These are phyloP conservation scores for Macrocentrus cingulum DNA, from an alignment of 1,140 invertebrate genomes.

Conservation along the genomic window DNA sequence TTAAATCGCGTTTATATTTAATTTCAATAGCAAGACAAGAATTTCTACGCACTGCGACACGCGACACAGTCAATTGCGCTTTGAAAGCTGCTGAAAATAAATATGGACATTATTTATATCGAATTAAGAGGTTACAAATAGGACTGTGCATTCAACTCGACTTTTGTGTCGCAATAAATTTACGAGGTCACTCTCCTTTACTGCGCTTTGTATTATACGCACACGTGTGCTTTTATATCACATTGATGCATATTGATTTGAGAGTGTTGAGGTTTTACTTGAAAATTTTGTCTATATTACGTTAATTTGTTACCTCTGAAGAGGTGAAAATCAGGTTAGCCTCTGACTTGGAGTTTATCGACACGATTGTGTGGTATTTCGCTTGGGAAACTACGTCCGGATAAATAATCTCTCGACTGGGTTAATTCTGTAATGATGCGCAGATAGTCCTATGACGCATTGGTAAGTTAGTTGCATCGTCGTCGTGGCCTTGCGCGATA, in stretches of 20 bases:
- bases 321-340: no score
- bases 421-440: not conserved
- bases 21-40: slow-evolving; percentile 6
- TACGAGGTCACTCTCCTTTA: slow-evolving; percentile 22
- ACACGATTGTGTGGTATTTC: no score
- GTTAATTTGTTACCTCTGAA: no score
- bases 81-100: not conserved
- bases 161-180: slow-evolving; percentile 20
- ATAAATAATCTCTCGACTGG: not conserved
- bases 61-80: not conserved
- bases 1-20: no score
- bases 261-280: no score
- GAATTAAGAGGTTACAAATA: not conserved
- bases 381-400: not conserved
- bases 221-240: not conserved
- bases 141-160: slow-evolving; percentile 14
- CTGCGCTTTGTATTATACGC: not conserved
- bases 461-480: not conserved
- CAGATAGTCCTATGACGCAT: not conserved
- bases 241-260: not conserved
- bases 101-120: not conserved
- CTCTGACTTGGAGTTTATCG: no score
- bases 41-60: slow-evolving; percentile 7
- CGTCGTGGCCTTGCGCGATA: not conserved
- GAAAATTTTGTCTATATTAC: no score